A percentile compares a stretch with the other conserved stretches of the same genome.
phyloP scores from a whole-genome alignment of 2,113 vertebrate species.

The Rallus limicola region DNA sequence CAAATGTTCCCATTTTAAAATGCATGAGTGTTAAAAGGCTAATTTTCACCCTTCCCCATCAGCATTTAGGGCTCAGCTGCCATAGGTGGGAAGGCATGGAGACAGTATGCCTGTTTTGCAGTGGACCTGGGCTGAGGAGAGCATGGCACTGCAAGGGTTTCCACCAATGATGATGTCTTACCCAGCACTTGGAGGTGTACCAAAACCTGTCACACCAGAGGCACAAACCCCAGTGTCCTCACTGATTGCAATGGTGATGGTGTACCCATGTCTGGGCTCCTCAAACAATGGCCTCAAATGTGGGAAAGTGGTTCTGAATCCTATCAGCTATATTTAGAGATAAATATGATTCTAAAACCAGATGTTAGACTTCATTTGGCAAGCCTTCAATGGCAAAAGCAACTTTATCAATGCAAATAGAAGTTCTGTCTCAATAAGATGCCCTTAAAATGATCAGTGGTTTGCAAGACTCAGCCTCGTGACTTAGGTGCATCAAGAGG shows the following conservation, averaged over 20 bases:
- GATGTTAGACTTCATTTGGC: neutral
- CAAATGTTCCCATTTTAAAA: neutral
- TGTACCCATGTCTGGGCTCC: neutral
- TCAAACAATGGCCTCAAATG: accelerated
- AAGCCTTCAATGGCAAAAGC: neutral
- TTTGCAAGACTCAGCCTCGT: neutral
- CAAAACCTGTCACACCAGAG: neutral
- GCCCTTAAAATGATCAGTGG: neutral
- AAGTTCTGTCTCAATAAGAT: neutral
- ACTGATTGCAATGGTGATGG: accelerated
- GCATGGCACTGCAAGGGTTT: accelerated
- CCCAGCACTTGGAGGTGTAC: accelerated
- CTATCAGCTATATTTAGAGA: neutral
- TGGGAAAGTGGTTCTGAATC: neutral
- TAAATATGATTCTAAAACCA: neutral
- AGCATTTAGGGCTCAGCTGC: neutral
- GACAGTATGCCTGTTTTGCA: neutral
- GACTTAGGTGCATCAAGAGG: neutral
- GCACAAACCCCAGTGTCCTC: neutral
- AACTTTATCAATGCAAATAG: neutral
- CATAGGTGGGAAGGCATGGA: neutral
- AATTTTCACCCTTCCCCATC: neutral
- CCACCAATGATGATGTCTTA: neutral
- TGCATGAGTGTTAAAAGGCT: neutral
- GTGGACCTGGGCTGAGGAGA: neutral